These are phyloP conservation scores for Diachrysia chrysitis DNA, from an alignment of 2,888 invertebrate species.

Conservation along the genomic window DNA sequence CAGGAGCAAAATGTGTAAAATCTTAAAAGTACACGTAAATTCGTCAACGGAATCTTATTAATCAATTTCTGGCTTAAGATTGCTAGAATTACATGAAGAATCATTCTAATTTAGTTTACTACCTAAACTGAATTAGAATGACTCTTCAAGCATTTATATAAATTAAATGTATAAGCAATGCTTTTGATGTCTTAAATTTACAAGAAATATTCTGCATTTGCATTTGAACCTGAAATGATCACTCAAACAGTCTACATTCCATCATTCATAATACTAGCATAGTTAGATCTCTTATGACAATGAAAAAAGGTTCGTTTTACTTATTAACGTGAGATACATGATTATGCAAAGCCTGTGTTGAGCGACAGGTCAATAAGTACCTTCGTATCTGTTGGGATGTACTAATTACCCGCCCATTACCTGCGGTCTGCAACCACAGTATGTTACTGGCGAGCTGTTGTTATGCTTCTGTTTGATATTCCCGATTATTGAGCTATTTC, in stretches of 20 bases:
- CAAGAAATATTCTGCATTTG: too few relatives aligned
- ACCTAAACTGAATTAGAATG: too few relatives aligned
- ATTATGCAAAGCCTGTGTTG: conserved; percentile 8
- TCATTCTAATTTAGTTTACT: background rate
- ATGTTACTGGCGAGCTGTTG: conserved; percentile 41
- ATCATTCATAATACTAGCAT: background rate
- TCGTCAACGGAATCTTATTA: background rate
- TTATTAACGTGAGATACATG: background rate
- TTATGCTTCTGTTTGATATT: conserved; percentile 8
- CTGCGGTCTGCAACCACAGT: conserved; percentile 38
- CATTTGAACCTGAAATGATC: too few relatives aligned
- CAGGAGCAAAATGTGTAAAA: too few relatives aligned
- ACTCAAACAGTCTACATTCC: background rate
- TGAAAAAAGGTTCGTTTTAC: background rate
- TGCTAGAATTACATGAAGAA: background rate
- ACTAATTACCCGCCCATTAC: conserved; percentile 62
- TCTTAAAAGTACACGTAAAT: too few relatives aligned
- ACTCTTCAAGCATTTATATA: background rate
- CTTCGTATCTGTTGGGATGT: conserved; percentile 39
- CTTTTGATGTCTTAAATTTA: too few relatives aligned
- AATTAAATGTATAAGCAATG: too few relatives aligned
- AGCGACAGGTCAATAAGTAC: conserved; percentile 26
- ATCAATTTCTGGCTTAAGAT: background rate
- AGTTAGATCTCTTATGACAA: too few relatives aligned
- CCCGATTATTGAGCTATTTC: background rate